Percentiles rank a stretch among this genome's conserved stretches.
phyloP scores from a whole-genome alignment of 2,113 vertebrate species.

The Piaya cayana region DNA sequence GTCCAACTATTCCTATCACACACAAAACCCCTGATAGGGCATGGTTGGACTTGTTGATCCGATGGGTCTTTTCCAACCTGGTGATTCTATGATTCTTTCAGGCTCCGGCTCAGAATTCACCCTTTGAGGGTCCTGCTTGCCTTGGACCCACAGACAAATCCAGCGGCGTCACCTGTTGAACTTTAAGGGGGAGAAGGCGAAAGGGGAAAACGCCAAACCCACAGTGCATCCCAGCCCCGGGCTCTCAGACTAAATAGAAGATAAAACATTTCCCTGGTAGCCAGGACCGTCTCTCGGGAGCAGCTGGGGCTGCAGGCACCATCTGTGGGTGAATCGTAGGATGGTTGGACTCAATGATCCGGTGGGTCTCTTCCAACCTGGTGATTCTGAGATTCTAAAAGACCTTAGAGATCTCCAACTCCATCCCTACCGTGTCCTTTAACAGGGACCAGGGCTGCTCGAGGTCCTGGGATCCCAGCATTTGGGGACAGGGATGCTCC shows the following conservation, averaged over 20 bases:
- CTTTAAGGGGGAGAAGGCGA: background rate
- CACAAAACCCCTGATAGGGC: too few relatives aligned
- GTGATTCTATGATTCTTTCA: too few relatives aligned
- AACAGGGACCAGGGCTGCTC: background rate
- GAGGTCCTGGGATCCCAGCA: rapidly evolving
- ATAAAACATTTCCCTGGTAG: background rate
- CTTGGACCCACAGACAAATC: rapidly evolving
- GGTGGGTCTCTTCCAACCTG: too few relatives aligned
- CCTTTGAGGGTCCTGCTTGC: background rate
- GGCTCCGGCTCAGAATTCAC: background rate
- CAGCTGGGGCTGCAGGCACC: background rate
- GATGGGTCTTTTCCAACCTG: too few relatives aligned
- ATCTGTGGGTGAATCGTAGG: rapidly evolving
- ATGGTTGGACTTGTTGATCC: too few relatives aligned
- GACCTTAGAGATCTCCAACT: too few relatives aligned
- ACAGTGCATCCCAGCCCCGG: rapidly evolving
- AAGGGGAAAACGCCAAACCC: rapidly evolving
- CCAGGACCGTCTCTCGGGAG: background rate
- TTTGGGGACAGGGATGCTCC: background rate
- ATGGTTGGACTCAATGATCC: too few relatives aligned
- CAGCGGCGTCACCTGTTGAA: rapidly evolving
- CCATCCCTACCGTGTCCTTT: too few relatives aligned
- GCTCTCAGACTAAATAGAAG: background rate
- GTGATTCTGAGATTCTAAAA: too few relatives aligned
- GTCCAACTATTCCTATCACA: too few relatives aligned